Evolutionary conservation across 2,113 vertebrate genomes (phyloP).

Genomic region (Gallinago jamesoni): DNA sequence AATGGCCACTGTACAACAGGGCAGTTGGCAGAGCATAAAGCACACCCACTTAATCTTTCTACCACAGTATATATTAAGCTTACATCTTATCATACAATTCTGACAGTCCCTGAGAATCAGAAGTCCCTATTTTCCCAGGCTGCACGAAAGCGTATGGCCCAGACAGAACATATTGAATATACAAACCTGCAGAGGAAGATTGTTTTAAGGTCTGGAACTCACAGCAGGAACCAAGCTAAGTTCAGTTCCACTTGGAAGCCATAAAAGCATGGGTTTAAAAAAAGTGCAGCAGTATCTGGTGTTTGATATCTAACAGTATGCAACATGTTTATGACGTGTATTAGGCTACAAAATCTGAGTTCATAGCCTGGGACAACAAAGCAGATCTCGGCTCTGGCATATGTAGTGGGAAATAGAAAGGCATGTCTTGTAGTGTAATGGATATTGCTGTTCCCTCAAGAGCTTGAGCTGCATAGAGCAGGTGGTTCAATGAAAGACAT

Average conservation of each 20-base stretch:
- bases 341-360: slow-evolving; percentile 54
- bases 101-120: not conserved
- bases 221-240: slow-evolving; percentile 61
- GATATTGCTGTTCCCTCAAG: slow-evolving; percentile 61
- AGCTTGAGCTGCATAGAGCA: slow-evolving; percentile 59
- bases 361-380: slow-evolving; percentile 63
- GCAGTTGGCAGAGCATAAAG: not conserved
- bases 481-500: slow-evolving; percentile 58
- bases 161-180: not conserved
- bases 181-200: slow-evolving; percentile 51
- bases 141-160: not conserved
- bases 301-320: slow-evolving; percentile 64
- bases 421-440: slow-evolving; percentile 45
- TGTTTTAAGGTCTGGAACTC: slow-evolving; percentile 45
- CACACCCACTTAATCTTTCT: slow-evolving; percentile 16
- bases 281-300: slow-evolving; percentile 60
- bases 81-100: not conserved
- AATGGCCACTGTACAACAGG: not conserved
- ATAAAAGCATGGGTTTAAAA: slow-evolving; percentile 68
- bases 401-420: slow-evolving; percentile 58
- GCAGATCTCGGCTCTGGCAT: slow-evolving; percentile 33
- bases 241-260: slow-evolving; percentile 63
- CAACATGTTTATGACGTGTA: slow-evolving; percentile 65
- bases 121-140: slow-evolving; percentile 37
- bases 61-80: not conserved